Conservation (phyloP, 1,140 invertebrate genomes). For the Chionoecetes opilio region DNA sequence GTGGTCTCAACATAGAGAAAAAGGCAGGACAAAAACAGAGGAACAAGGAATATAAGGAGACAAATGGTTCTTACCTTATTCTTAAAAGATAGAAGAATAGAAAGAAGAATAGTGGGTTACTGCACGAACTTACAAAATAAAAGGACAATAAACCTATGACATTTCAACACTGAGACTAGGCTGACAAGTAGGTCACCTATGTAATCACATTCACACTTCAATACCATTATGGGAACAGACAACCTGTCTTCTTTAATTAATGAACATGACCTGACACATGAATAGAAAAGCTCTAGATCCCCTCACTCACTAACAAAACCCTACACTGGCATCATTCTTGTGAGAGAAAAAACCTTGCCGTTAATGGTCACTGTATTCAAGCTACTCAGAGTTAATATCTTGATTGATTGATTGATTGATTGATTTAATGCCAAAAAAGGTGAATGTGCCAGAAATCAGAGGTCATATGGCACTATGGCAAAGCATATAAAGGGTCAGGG, state of each 20-base stretch:
- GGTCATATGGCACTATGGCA: no score
- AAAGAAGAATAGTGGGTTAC: constrained; percentile 76
- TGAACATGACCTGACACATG: neutral
- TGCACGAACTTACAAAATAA: constrained; percentile 72
- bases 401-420: no score
- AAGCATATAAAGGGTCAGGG: no score
- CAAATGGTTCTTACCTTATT: constrained; percentile 78
- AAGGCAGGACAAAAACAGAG: constrained; percentile 43
- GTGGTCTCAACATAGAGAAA: neutral
- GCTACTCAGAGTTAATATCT: neutral
- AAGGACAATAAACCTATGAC: constrained; percentile 62
- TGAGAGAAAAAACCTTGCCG: neutral
- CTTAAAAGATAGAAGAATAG: constrained; percentile 69
- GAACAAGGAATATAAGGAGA: constrained; percentile 50
- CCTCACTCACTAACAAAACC: neutral
- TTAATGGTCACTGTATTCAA: neutral
- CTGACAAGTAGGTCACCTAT: constrained; percentile 46
- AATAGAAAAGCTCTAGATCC: neutral
- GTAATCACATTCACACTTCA: neutral
- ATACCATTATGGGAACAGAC: constrained; percentile 22
- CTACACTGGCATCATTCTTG: neutral
- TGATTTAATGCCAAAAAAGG: no score
- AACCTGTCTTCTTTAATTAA: neutral
- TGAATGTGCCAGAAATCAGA: no score
- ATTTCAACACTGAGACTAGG: constrained; percentile 54